Base-by-base conservation (phyloP, 1,140 invertebrate genomes). In the Meloidogyne floridensis region DNA sequence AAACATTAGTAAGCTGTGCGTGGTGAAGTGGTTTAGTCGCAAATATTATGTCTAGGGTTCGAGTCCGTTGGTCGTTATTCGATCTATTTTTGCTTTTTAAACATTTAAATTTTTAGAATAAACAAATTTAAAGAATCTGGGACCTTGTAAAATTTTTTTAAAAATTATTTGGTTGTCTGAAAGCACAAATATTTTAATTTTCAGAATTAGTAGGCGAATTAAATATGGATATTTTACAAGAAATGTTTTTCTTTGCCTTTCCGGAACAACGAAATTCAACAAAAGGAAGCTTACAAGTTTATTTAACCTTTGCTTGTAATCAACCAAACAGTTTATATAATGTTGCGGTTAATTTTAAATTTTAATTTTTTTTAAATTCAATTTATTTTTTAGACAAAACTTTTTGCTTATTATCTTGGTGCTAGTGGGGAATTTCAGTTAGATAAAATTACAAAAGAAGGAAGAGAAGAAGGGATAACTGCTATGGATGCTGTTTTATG, bases 161-260 rank as follows among this genome's bases (percentile, higher is more conserved):
- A 56, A 70, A 32, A 32, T 2, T 32, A 32, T 32, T 32, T 32
- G 32, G 32, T 32, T 32, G 32, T 32, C 32, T 32, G 1, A 32
- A 32, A 32, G 1, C 20, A 20, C 20, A 32, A 32, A 32, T 2
- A 32, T 32, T 32, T 32, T 2, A 32, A 32, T 32, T 32, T 32
- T 47, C n/a, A 79, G 77, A 71, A 72, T 79, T 79, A 72, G 77
- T 79, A 20, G 51, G 77, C n/a, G 77, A 71, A 72, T 79, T 79
- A 51, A 42, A 47, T 10, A 79, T 79, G 77, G 77, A 79, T 20
- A 13, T 43, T 42, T 51, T 80, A 8, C 72, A 73, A 78, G 71
- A 80, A 43, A 80, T 80, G 72, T 81, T 81, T 77, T 77, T 78
- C 75, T 77, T 54, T 54, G 73, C 80, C n/a, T 80, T 72, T 54